Evolutionary conservation across 2,113 vertebrate genomes (phyloP), one percentile per base, ranked within the genome.

Genomic region (Myxocyprinus asiaticus): DNA sequence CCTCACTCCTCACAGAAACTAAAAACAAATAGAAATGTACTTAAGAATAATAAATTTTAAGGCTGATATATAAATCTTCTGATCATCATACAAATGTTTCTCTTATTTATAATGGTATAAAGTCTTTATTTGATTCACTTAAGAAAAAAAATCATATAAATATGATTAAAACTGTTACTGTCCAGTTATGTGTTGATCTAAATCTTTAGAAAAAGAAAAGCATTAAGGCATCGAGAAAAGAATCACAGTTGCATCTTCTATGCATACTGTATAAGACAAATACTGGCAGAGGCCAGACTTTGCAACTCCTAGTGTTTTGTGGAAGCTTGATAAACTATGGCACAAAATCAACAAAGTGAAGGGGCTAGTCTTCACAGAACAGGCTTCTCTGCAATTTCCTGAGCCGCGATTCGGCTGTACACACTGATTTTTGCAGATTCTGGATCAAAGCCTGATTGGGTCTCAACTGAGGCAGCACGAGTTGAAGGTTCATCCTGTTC

Each of bases 1-100:
- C 51, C 11, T 14, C 68, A 83, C 77, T 55, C 44, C 22, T 33
- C 22, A 50, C 58, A 56, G 53, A 64, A 64, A 78, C 67, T 83
- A 76, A 85, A 83, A 81, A 79, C 76, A 79, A 81, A 73, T 65
- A 81, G 81, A 55, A 81, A 33, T 33, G 22, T 33, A 71, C 75
- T 70, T 78, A 76, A 83, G 69, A 83, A 83, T 83, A 81, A 83
- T 81, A 83, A 81, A 81, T 53, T 67, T 67, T 85, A 79, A 81
- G 59, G 78, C 64, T 78, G 69, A 70, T 61, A 85, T 75, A 85
- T 80, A 77, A 77, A 77, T 76, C 62, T 61, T 59, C 48, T 53
- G 47, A 58, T 81, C 81, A 65, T 85, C 66, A 81, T 84, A 84
- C 67, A 84, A 84, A 84, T 75, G 10, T 56, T 56, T 10, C 62